A percentile compares a stretch with the other conserved stretches of the same genome.
Conservation (phyloP, 2,888 invertebrate species). For the Cecidostiba fungosa region DNA sequence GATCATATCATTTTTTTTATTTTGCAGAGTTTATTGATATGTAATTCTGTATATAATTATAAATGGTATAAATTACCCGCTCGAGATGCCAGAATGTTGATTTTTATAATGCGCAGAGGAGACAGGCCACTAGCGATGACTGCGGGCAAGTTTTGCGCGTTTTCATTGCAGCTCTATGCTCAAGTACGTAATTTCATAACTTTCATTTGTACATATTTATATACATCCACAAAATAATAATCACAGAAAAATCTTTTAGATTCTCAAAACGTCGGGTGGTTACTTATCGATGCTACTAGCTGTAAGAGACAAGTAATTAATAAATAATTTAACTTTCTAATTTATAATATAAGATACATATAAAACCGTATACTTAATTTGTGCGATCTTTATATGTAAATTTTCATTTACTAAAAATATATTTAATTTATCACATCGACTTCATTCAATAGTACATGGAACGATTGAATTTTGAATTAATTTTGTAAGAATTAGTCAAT, state of each 20-base stretch:
- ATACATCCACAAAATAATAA: too few species aligned
- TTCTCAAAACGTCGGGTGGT: too few species aligned
- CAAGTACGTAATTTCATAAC: constrained; percentile 39
- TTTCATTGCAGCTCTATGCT: constrained; percentile 61
- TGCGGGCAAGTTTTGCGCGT: constrained; percentile 64
- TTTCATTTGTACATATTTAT: too few species aligned
- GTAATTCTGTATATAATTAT: constrained; percentile 23
- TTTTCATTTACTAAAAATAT: background rate
- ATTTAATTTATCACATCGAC: background rate
- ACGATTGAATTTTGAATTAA: too few species aligned
- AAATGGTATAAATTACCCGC: constrained; percentile 64
- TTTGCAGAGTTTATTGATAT: constrained; percentile 59
- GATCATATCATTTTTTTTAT: background rate
- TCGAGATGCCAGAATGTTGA: constrained; percentile 56
- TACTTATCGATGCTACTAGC: too few species aligned
- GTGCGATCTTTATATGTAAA: background rate
- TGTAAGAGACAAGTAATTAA: too few species aligned
- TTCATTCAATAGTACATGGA: too few species aligned
- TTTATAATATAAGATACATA: too few species aligned
- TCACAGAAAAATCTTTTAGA: too few species aligned
- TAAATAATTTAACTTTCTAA: too few species aligned
- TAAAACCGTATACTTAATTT: too few species aligned
- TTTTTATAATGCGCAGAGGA: constrained; percentile 62
- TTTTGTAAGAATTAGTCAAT: too few species aligned
- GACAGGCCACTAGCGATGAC: constrained; percentile 64